Percentiles rank a stretch among this genome's conserved stretches.
Conservation (phyloP, 2,888 invertebrate genomes). For the Sesia bembeciformis region DNA sequence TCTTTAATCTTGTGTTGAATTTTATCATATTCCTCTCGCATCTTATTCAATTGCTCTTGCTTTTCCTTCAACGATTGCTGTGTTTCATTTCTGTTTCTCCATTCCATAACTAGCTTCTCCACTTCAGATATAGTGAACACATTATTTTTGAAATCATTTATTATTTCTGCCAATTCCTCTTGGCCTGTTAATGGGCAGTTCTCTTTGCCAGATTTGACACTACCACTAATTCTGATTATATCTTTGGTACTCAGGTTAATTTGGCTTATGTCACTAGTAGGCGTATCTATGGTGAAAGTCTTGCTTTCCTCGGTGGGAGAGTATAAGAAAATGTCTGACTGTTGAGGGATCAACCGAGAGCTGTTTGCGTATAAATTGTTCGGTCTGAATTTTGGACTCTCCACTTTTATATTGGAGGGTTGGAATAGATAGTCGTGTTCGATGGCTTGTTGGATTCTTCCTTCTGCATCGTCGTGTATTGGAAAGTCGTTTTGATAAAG, state of each 20-base stretch:
- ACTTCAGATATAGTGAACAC: slow-evolving; percentile 89
- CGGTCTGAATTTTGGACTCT: slow-evolving; percentile 63
- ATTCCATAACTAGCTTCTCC: slow-evolving; percentile 88
- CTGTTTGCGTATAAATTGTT: slow-evolving; percentile 64
- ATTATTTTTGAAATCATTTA: slow-evolving; percentile 92
- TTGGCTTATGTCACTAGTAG: slow-evolving; percentile 68
- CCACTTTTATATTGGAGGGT: slow-evolving; percentile 77
- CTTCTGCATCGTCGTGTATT: slow-evolving; percentile 37
- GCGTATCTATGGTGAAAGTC: slow-evolving; percentile 60
- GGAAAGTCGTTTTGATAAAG: slow-evolving; percentile 67
- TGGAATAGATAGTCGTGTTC: slow-evolving; percentile 76
- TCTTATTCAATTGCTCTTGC: slow-evolving; percentile 85
- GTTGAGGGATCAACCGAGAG: slow-evolving; percentile 55
- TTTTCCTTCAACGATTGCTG: slow-evolving; percentile 90
- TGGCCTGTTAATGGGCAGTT: slow-evolving; percentile 69
- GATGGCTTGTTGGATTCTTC: slow-evolving; percentile 63
- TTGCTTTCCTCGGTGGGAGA: slow-evolving; percentile 69
- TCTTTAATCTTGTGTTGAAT: slow-evolving; percentile 86
- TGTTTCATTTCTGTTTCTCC: slow-evolving; percentile 90
- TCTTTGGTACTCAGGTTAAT: slow-evolving; percentile 62
- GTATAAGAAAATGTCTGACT: slow-evolving; percentile 58
- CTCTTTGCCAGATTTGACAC: slow-evolving; percentile 58
- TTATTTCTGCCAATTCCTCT: slow-evolving; percentile 88
- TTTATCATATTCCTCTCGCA: slow-evolving; percentile 87
- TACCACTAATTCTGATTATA: slow-evolving; percentile 36